A percentile compares a stretch with the other conserved stretches of the same genome.
Evolutionary conservation across 2,113 vertebrate genomes (phyloP).

Genomic region (Apteryx mantelli): DNA sequence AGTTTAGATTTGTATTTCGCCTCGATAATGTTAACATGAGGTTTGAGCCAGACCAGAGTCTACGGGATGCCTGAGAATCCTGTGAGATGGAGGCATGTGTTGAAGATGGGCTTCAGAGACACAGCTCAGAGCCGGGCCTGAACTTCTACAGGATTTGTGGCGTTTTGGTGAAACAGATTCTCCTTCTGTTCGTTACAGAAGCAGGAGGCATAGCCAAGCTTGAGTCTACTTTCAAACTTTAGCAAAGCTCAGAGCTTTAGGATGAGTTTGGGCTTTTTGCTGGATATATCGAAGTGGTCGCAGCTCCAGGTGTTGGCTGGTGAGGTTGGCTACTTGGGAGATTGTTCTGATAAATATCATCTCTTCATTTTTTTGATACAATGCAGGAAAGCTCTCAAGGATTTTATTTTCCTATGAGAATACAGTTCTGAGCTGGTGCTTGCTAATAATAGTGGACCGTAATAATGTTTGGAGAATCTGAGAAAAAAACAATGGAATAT

Average conservation of each 20-base stretch:
- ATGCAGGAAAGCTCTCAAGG: neutral
- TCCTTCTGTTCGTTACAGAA: neutral
- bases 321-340: neutral
- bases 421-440: neutral
- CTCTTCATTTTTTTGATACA: neutral
- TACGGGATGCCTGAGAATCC: neutral
- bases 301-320: neutral
- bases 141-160: neutral
- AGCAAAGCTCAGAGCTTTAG: neutral
- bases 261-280: neutral
- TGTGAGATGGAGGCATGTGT: neutral
- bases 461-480: neutral
- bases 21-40: neutral
- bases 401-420: neutral
- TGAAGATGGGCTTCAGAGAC: neutral
- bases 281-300: neutral
- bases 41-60: conserved; percentile 20
- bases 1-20: conserved; percentile 49
- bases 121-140: neutral
- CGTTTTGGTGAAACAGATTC: neutral
- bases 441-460: neutral
- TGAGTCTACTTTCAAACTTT: neutral
- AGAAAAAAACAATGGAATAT: neutral
- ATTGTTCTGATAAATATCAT: neutral
- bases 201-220: neutral